Evolutionary conservation across 2,888 invertebrate genomes (phyloP).

Genomic region (Pterostichus niger): DNA sequence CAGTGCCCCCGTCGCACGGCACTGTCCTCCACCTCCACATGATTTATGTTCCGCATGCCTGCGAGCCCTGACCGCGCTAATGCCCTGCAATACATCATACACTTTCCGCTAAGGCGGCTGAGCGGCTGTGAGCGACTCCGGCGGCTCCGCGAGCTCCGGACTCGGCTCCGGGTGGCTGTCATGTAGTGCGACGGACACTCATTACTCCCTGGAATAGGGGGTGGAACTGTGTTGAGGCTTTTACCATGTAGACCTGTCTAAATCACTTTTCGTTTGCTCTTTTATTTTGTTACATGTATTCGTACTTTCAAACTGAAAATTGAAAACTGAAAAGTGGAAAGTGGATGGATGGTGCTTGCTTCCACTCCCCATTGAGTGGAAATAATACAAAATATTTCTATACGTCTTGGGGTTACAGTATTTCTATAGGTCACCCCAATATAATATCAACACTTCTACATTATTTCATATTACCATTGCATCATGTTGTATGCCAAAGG

Average conservation of each 20-base stretch:
- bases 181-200: constrained; percentile 52
- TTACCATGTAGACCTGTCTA: constrained; percentile 24
- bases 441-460: too few species aligned
- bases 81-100: constrained; percentile 64
- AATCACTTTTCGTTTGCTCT: constrained; percentile 13
- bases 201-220: constrained; percentile 31
- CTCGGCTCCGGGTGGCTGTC: not conserved
- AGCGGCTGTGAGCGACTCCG: not conserved
- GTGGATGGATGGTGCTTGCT: not conserved
- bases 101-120: constrained; percentile 33
- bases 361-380: too few species aligned
- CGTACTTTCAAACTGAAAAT: constrained; percentile 14
- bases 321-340: constrained; percentile 11
- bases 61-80: constrained; percentile 62
- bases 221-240: not conserved
- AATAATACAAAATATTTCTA: too few species aligned
- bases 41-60: constrained; percentile 62
- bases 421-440: too few species aligned
- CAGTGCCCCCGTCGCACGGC: not conserved
- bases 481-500: too few species aligned
- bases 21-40: not conserved
- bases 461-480: too few species aligned
- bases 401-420: too few species aligned
- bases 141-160: not conserved
- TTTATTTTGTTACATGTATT: constrained; percentile 27